Evolutionary conservation across 2,888 invertebrate genomes (phyloP), one percentile per base, ranked within the genome.

Genomic region (Drosophila vallismaia): DNA sequence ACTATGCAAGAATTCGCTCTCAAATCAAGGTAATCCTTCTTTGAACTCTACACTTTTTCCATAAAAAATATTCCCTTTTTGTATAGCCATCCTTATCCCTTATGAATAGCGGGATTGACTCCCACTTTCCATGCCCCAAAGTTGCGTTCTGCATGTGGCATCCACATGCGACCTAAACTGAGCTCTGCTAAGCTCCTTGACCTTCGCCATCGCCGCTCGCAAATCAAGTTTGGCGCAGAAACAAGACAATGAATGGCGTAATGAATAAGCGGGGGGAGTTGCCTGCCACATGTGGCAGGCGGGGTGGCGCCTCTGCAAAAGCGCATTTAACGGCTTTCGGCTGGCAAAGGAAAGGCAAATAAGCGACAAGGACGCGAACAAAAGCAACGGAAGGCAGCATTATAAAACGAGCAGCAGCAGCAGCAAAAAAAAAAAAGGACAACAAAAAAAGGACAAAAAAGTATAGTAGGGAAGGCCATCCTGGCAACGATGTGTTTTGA

Each of bases 311-410:
- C 19, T 19, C 19, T 19, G 71, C 57, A 71, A 71, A 68, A 70
- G 63, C 71, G 63, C 60, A 64, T 71, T 71, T 63, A 51, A 63
- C 56, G 63, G 49, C 45, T 70, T 62, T 62, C 19, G 62, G 62
- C 52, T 68, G 57, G 52, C 51, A 59, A 70, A 62, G 56, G 52
- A 68, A 75, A 67, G 56, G 58, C 78, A 74, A 80, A 79, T 76
- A 76, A 71, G 73, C 82, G 64, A 64, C 79, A 79, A 80, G 79
- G 79, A 82, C 77, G 69, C 71, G 63, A 45, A 56, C 57, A 52
- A 52, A 67, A 56, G 36, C 10, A n/a, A 56, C 56, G 60, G 56
- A 44, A 36, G 60, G 55, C 40, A 24, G 36, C n/a, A 36, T 6
- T 31, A 36, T n/a, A 29, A 50, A 19, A 19, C 19, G 19, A 19